Evolutionary conservation across 1,140 invertebrate genomes (phyloP).

Genomic region (Drosophila miranda): DNA sequence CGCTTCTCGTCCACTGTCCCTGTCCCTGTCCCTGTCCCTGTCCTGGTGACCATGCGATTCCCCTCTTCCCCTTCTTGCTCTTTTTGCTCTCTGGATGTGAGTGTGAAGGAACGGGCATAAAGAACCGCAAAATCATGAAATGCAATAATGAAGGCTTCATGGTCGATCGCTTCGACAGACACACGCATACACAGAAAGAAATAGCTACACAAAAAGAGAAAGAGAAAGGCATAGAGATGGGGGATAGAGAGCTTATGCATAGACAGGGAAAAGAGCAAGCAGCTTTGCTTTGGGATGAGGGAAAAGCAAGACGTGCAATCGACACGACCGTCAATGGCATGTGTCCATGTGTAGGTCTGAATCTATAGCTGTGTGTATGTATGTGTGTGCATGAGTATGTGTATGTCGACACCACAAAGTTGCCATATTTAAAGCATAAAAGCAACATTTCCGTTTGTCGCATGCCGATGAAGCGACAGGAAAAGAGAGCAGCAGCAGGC

Average conservation of each 20-base stretch:
- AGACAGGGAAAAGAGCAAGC: conserved; percentile 20
- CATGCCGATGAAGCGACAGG: conserved; percentile 61
- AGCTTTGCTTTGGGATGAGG: conserved; percentile 14
- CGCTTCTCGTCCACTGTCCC: conserved; percentile 24
- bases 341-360: neutral
- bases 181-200: conserved; percentile 23
- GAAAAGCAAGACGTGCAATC: conserved; percentile 61
- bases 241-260: conserved; percentile 2
- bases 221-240: conserved; percentile 7
- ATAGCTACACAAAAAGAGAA: conserved; percentile 18
- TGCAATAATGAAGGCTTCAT: conserved; percentile 81
- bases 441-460: conserved; percentile 81
- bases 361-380: conserved; percentile 1
- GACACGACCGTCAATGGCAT: conserved; percentile 54
- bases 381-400: conserved; percentile 25
- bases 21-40: neutral
- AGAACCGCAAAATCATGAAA: conserved; percentile 80
- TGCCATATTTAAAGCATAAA: conserved; percentile 81
- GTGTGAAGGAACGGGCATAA: conserved; percentile 68
- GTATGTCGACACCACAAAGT: conserved; percentile 72
- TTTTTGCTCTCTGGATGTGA: conserved; percentile 3
- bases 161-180: conserved; percentile 75
- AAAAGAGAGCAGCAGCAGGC: conserved; percentile 28
- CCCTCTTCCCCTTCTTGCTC: neutral
- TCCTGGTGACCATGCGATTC: no score